Percentiles rank a stretch among this genome's conserved stretches.
phyloP scores from a whole-genome alignment of 2,113 vertebrate species.

The Anguilla rostrata region DNA sequence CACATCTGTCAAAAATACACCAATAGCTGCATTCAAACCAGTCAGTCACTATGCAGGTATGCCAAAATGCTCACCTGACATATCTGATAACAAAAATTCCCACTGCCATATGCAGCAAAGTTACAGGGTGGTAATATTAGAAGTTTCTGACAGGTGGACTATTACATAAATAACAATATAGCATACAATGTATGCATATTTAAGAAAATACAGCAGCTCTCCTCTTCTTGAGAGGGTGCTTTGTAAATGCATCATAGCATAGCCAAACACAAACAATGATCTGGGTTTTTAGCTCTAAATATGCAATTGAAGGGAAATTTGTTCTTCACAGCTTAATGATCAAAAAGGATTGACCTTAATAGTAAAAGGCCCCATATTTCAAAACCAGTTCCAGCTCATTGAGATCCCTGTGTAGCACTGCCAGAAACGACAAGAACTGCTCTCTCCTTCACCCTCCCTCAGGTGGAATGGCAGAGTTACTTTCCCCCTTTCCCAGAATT shows the following conservation, averaged over 20 bases:
- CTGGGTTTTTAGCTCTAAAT: background rate
- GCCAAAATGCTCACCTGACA: too few relatives aligned
- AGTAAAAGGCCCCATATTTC: background rate
- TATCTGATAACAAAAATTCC: too few relatives aligned
- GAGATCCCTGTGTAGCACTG: background rate
- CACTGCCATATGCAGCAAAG: too few relatives aligned
- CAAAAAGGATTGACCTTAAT: background rate
- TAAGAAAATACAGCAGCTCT: background rate
- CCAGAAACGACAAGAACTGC: background rate
- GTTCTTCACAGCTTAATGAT: background rate
- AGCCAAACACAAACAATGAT: background rate
- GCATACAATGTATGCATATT: background rate
- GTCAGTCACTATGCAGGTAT: too few relatives aligned
- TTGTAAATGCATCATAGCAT: background rate
- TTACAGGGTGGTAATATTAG: too few relatives aligned
- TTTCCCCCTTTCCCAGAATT: background rate
- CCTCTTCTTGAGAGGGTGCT: background rate
- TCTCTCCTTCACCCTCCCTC: background rate
- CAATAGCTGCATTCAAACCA: too few relatives aligned
- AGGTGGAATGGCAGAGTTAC: background rate
- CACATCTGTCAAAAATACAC: too few relatives aligned
- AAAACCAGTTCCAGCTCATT: background rate
- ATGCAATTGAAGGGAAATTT: background rate
- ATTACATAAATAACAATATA: background rate
- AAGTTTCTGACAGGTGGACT: too few relatives aligned